A percentile compares a stretch with the other conserved stretches of the same genome.
phyloP scores from a whole-genome alignment of 2,113 vertebrate species.

The Lepus timidus region DNA sequence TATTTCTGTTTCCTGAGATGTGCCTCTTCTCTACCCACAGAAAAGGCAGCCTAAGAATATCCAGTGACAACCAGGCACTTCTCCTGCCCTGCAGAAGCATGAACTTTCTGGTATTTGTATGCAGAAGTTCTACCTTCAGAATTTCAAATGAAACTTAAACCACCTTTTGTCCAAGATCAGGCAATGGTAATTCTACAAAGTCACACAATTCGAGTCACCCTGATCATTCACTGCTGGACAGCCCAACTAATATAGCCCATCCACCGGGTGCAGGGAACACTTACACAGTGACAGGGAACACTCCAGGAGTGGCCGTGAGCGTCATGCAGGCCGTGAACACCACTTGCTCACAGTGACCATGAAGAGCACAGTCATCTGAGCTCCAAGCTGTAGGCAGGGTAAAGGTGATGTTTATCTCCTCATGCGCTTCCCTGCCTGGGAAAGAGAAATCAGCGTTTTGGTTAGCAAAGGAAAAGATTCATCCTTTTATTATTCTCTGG shows the following conservation, averaged over 20 bases:
- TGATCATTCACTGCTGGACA: neutral
- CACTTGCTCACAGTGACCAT: conserved; percentile 97
- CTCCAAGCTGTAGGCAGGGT: conserved; percentile 97
- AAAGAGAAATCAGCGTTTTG: conserved; percentile 56
- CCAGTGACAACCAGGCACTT: neutral
- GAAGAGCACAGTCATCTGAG: conserved; percentile 96
- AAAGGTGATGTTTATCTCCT: conserved; percentile 98
- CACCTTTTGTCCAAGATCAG: neutral
- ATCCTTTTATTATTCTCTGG: neutral
- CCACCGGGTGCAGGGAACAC: conserved; percentile 61
- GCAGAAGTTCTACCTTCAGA: neutral
- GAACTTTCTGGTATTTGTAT: neutral
- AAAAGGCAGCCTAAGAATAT: neutral
- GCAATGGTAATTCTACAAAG: neutral
- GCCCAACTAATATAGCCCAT: neutral
- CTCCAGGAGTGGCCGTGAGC: conserved; percentile 92
- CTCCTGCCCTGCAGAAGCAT: no score
- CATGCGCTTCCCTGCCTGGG: conserved; percentile 95
- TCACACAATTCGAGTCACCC: neutral
- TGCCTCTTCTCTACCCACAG: neutral
- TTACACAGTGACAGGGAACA: conserved; percentile 98
- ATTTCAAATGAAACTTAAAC: conserved; percentile 2
- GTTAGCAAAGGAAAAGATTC: neutral
- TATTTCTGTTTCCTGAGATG: neutral
- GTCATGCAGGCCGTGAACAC: conserved; percentile 98